Evolutionary conservation across 2,797 vertebrate species (phyloP).

Genomic region (Lacerta viridis): DNA sequence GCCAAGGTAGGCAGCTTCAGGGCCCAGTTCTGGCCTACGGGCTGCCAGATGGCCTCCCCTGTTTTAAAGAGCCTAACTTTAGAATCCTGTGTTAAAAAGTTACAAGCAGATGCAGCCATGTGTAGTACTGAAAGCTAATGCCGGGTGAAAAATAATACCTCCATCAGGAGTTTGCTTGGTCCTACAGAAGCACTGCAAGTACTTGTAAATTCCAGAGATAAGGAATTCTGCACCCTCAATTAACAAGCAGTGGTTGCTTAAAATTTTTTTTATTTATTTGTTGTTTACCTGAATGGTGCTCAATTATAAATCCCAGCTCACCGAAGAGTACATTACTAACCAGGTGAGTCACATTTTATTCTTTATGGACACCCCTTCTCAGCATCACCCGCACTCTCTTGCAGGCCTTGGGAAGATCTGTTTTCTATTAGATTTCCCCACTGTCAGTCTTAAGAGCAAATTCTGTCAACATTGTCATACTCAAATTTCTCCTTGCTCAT

Average conservation of each 20-base stretch:
- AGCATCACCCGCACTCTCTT: not conserved
- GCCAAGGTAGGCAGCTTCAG: not conserved
- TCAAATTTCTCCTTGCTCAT: constrained; percentile 30
- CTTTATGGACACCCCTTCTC: not conserved
- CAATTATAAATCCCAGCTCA: constrained; percentile 8
- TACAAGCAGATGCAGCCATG: constrained; percentile 17
- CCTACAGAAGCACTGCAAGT: constrained; percentile 6
- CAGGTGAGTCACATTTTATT: not conserved
- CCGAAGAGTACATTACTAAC: not conserved
- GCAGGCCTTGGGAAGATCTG: not conserved
- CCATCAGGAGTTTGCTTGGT: constrained; percentile 20
- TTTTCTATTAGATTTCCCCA: constrained; percentile 25
- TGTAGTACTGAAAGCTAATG: constrained; percentile 34
- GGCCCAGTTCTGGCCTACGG: not conserved
- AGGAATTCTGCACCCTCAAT: constrained; percentile 7
- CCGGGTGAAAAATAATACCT: constrained; percentile 40
- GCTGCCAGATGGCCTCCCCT: constrained; percentile 11
- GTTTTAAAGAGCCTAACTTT: constrained; percentile 40
- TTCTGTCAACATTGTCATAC: not conserved
- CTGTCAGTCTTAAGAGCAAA: constrained; percentile 21
- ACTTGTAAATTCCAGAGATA: constrained; percentile 24
- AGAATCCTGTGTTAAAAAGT: constrained; percentile 37
- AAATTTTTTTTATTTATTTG: not conserved
- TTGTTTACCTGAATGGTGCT: not conserved
- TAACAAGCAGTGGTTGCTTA: not conserved